phyloP scores from a whole-genome alignment of 2,888 invertebrate species.

The Escarpia spicata region DNA sequence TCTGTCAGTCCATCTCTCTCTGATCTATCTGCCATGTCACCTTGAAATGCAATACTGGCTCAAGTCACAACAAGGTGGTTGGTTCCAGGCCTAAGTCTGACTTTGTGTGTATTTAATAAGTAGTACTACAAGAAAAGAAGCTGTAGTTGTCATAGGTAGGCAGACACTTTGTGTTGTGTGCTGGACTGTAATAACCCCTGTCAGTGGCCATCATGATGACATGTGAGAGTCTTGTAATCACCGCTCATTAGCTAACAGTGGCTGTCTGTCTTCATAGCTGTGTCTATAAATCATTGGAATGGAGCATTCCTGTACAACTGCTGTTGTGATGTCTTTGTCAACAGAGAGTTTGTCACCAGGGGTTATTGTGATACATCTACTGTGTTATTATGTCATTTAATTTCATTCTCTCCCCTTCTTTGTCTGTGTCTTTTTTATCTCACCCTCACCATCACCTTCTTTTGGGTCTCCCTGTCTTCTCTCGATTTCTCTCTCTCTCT shows the following conservation, averaged over 20 bases:
- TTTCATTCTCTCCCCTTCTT: neutral
- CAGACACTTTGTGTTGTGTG: neutral
- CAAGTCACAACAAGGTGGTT: neutral
- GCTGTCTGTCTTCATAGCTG: neutral
- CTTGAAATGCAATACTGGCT: neutral
- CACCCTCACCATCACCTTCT: neutral
- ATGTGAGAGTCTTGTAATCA: neutral
- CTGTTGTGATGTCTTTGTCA: neutral
- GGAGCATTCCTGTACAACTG: neutral
- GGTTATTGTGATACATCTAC: neutral
- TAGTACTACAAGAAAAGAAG: neutral
- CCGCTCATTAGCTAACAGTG: neutral
- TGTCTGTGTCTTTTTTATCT: conserved; percentile 19
- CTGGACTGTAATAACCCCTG: neutral
- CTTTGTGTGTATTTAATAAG: neutral
- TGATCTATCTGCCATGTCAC: neutral
- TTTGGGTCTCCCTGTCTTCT: neutral
- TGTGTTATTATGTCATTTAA: neutral
- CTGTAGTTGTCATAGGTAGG: neutral
- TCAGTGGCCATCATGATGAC: neutral
- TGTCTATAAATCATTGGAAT: neutral
- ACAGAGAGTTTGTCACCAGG: neutral
- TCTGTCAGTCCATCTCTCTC: neutral
- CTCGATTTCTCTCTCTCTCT: neutral
- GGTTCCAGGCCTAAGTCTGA: neutral